These are phyloP conservation scores for Drosophila tripunctata DNA, from an alignment of 2,888 invertebrate species.

Conservation along the genomic window DNA sequence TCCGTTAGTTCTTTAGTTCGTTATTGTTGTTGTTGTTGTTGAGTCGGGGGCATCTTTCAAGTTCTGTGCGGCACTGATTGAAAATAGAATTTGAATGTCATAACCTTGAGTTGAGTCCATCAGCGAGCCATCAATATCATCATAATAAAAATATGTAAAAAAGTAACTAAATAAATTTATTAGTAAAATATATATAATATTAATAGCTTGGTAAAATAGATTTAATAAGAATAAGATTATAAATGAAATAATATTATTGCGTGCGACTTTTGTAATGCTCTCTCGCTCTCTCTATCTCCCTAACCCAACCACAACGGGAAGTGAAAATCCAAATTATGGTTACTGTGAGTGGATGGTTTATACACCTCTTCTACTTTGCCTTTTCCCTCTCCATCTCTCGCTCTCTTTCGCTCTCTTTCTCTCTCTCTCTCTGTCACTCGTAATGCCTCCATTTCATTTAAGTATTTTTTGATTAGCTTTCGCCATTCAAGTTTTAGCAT, in stretches of 20 bases:
- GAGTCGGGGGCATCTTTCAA: constrained; percentile 52
- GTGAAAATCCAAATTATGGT: constrained; percentile 36
- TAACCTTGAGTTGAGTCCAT: constrained; percentile 68
- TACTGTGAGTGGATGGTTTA: constrained; percentile 23
- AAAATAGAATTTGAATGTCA: constrained; percentile 77
- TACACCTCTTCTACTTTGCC: too few relatives aligned
- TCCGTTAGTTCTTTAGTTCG: constrained; percentile 14
- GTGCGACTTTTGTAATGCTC: constrained; percentile 19
- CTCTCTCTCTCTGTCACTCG: not conserved
- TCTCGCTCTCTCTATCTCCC: constrained; percentile 1
- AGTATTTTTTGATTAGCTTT: constrained; percentile 71
- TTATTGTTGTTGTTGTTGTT: constrained; percentile 9
- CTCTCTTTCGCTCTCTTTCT: not conserved
- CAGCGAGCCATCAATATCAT: constrained; percentile 37
- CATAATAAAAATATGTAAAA: constrained; percentile 18
- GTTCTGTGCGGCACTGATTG: constrained; percentile 57
- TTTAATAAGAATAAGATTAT: constrained; percentile 6
- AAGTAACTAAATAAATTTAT: too few relatives aligned
- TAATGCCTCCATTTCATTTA: constrained; percentile 58
- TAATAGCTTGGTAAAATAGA: constrained; percentile 6
- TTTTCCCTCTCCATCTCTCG: not conserved
- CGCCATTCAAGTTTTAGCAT: constrained; percentile 28
- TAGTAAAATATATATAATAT: too few relatives aligned
- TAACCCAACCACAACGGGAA: constrained; percentile 41
- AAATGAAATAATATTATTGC: constrained; percentile 25